These are phyloP conservation scores for Rotaria magnacalcarata DNA, from an alignment of 2,888 invertebrate species.

Conservation along the genomic window DNA sequence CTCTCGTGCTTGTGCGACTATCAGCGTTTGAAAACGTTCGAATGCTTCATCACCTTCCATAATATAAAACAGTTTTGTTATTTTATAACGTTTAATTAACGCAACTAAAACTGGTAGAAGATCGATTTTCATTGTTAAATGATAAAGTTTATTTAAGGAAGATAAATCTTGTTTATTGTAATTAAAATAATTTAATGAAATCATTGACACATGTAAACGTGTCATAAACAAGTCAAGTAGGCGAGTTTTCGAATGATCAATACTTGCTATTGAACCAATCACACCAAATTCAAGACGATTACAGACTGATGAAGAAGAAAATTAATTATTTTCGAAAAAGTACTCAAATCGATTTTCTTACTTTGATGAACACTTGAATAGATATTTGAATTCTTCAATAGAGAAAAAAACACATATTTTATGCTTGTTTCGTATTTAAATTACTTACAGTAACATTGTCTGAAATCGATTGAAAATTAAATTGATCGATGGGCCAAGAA, in stretches of 20 bases:
- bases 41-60: slow-evolving; percentile 23
- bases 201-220: slow-evolving; percentile 9
- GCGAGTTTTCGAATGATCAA: slow-evolving; percentile 10
- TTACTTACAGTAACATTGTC: slow-evolving; percentile 2
- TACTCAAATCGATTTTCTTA: too few relatives aligned
- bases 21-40: not conserved
- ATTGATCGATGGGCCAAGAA: not conserved
- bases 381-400: not conserved
- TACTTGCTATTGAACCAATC: slow-evolving; percentile 16
- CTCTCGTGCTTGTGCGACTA: slow-evolving; percentile 13
- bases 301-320: not conserved
- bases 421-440: too few relatives aligned
- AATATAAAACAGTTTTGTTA: slow-evolving; percentile 7
- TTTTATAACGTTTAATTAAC: slow-evolving; percentile 12
- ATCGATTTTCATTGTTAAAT: slow-evolving; percentile 34
- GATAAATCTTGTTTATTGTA: not conserved
- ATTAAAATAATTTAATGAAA: slow-evolving; percentile 29
- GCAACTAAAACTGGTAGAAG: not conserved
- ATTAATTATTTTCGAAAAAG: too few relatives aligned
- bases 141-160: not conserved
- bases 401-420: not conserved
- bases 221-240: not conserved
- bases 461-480: not conserved
- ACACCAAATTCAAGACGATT: not conserved
- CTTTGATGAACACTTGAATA: not conserved